Conservation (phyloP, 2,113 vertebrate species). For the Chrysochloris asiatica region DNA sequence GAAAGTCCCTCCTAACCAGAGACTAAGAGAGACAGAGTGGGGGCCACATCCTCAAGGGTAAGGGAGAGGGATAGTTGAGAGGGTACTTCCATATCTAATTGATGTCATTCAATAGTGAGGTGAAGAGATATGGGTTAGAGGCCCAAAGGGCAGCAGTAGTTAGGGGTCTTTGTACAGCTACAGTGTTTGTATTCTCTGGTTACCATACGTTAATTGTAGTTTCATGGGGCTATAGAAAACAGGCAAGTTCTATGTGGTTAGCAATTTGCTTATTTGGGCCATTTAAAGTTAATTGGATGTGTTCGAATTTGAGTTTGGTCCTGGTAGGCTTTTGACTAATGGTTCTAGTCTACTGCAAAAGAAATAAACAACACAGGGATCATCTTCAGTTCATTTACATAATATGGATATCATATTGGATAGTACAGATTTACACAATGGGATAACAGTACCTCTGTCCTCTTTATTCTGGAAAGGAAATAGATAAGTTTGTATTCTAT, state of each 20-base stretch:
- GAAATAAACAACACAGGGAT: not conserved
- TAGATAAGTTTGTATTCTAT: not conserved
- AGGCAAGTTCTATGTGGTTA: not conserved
- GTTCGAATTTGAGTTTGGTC: not conserved
- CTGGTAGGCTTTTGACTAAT: not conserved
- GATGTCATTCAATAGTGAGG: not conserved
- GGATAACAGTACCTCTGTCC: too few relatives aligned
- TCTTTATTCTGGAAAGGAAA: not conserved
- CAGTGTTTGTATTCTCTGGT: not conserved
- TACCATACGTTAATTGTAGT: not conserved
- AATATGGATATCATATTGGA: not conserved
- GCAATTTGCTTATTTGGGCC: too few relatives aligned
- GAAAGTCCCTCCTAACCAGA: not conserved
- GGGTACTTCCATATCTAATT: not conserved
- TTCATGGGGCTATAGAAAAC: not conserved
- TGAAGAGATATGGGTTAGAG: not conserved
- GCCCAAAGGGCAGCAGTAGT: not conserved
- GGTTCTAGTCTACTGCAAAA: not conserved
- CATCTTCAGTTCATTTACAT: not conserved
- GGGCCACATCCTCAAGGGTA: not conserved
- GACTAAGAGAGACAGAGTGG: not conserved
- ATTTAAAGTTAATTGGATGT: too few relatives aligned
- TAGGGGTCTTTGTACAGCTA: not conserved
- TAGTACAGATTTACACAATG: not conserved
- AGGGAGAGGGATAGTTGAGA: not conserved